These are phyloP conservation scores for Venustaconcha ellipsiformis DNA, from an alignment of 1,140 invertebrate species.

Conservation along the genomic window DNA sequence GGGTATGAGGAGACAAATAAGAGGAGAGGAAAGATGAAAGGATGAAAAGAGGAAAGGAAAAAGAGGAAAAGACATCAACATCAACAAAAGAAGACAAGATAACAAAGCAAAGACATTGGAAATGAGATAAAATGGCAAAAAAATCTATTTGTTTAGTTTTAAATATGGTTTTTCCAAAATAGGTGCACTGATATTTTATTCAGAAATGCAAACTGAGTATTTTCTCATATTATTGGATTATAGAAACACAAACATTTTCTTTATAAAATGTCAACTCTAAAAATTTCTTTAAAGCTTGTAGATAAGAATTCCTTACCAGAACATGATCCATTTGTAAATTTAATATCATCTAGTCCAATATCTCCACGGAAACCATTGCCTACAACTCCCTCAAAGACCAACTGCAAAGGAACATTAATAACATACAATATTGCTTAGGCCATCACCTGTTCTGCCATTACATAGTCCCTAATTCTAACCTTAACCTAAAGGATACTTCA, in stretches of 20 bases:
- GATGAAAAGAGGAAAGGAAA: too few relatives aligned
- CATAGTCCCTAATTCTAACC: background rate
- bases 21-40: too few relatives aligned
- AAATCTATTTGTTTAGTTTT: background rate
- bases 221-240: background rate
- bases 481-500: too few relatives aligned
- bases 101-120: too few relatives aligned
- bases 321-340: constrained; percentile 36
- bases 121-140: too few relatives aligned
- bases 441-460: background rate
- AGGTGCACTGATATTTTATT: background rate
- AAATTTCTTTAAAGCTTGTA: background rate
- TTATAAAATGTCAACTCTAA: background rate
- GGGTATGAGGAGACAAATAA: too few relatives aligned
- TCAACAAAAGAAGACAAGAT: too few relatives aligned
- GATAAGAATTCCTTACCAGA: constrained; percentile 27
- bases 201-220: background rate
- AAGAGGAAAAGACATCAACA: too few relatives aligned
- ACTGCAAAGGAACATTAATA: constrained; percentile 60
- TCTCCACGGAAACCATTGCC: constrained; percentile 54
- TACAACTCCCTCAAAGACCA: constrained; percentile 77
- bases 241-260: background rate
- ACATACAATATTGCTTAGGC: background rate
- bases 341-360: constrained; percentile 58
- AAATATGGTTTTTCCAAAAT: background rate